Evolutionary conservation across 1,140 invertebrate genomes (phyloP).

Genomic region (Thaumetopoea pityocampa): DNA sequence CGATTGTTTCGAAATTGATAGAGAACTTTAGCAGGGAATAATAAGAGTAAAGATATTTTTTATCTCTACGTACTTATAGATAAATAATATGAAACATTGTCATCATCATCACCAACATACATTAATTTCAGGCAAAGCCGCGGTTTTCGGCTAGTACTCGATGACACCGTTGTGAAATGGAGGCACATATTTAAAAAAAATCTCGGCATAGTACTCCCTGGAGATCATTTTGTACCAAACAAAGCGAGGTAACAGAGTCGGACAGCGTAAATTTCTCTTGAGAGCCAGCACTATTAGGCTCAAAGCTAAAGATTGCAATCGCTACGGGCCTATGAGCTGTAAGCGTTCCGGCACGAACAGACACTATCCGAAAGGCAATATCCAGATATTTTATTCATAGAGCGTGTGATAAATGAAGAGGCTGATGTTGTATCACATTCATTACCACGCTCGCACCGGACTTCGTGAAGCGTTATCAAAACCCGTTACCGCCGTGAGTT

Average conservation of each 20-base stretch:
- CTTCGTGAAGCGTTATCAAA: constrained; percentile 64
- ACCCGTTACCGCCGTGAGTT: constrained; percentile 55
- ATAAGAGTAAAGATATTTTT: too few species aligned
- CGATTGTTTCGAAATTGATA: too few species aligned
- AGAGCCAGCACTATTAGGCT: constrained; percentile 36
- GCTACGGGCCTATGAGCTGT: constrained; percentile 24
- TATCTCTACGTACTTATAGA: too few species aligned
- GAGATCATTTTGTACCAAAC: constrained; percentile 8
- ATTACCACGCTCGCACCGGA: constrained; percentile 51
- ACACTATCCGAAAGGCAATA: constrained; percentile 49
- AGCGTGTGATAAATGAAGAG: constrained; percentile 62
- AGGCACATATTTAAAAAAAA: too few species aligned
- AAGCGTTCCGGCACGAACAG: constrained; percentile 38
- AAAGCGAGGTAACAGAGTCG: constrained; percentile 17
- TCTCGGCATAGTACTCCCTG: constrained; percentile 7
- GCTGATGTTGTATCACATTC: constrained; percentile 61
- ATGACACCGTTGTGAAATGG: too few species aligned
- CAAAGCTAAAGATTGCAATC: constrained; percentile 45
- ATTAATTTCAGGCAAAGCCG: too few species aligned
- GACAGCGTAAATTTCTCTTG: constrained; percentile 31
- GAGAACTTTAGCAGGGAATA: too few species aligned
- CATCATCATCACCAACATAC: too few species aligned
- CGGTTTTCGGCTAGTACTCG: too few species aligned
- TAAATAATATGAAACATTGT: too few species aligned
- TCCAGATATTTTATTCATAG: constrained; percentile 68